Base-by-base conservation (phyloP, 2,797 vertebrate species). In the Lagodon rhomboides region DNA sequence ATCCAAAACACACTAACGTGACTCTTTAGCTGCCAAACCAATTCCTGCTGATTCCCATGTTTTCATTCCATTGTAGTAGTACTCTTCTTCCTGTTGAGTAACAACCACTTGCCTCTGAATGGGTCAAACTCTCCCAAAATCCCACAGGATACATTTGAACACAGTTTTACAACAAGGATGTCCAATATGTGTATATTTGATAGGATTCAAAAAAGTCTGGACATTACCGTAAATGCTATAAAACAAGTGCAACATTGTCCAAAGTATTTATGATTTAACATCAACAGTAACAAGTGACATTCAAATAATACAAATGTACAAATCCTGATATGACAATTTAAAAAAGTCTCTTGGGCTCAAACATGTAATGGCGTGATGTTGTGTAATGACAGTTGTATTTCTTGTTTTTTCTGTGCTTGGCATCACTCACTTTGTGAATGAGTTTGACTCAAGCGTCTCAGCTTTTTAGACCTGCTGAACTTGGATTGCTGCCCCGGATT, bases 21-120 rank as follows among this genome's bases (percentile, higher is more conserved):
- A 76, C 27, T 61, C n/a, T 17, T 43, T 65, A 22, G 12, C 43
- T 72, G 23, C 23, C 64, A 68, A 71, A 65, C n/a, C 43, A 34
- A 55, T 70, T 72, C 47, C 30, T 75, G 50, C 23, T 22, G 53
- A 47, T 64, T 67, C 56, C 25, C 44, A 22, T 58, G 43, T 58
- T 65, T 66, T 83, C 61, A 70, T 70, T 77, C 54, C 44, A 50
- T 8, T 6, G 53, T 53, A 68, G 70, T 70, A 55, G 5, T 34
- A 61, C 23, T 65, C 23, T 5, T 46, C n/a, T 84, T 85, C 59
- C 67, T 68, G 41, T 16, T 79, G 20, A 79, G 55, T 77, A 60
- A 82, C 17, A 17, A 43, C 46, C 53, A 9, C 51, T 44, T 49
- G 34, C 30, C n/a, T 56, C 38, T 27, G 3, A 74, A 56, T 51